phyloP scores from a whole-genome alignment of 2,113 vertebrate genomes.

The Probosciger aterrimus region DNA sequence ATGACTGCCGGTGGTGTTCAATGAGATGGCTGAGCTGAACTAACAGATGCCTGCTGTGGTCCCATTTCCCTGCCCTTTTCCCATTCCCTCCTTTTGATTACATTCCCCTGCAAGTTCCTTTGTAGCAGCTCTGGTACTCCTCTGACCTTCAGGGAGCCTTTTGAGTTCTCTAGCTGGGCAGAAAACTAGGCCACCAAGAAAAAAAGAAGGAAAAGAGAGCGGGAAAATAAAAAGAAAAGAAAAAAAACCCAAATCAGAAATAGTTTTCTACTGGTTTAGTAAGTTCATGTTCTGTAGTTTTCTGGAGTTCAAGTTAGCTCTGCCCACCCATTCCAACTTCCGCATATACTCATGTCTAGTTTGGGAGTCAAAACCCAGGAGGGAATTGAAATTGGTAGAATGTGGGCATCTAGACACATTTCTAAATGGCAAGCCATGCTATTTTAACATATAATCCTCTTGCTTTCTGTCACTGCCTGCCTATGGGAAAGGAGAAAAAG shows the following conservation, averaged over 20 bases:
- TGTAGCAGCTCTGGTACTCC: background rate
- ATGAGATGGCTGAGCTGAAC: background rate
- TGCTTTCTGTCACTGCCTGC: background rate
- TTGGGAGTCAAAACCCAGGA: background rate
- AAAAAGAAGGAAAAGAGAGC: background rate
- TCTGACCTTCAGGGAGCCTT: background rate
- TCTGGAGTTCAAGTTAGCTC: background rate
- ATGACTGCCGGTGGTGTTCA: background rate
- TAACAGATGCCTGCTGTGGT: background rate
- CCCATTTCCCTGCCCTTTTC: background rate
- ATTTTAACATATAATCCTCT: background rate
- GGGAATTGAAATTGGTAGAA: background rate
- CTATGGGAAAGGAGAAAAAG: background rate
- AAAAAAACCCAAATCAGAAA: background rate
- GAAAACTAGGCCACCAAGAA: background rate
- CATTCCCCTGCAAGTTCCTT: background rate
- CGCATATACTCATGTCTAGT: background rate
- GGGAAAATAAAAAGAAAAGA: fast-evolving
- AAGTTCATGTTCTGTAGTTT: background rate
- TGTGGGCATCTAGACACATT: background rate
- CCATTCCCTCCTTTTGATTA: background rate
- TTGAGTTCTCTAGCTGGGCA: background rate
- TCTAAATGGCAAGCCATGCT: background rate
- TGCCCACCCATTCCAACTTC: background rate
- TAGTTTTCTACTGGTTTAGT: background rate